phyloP scores from a whole-genome alignment of 2,888 invertebrate genomes.

The Cepaea hortensis region DNA sequence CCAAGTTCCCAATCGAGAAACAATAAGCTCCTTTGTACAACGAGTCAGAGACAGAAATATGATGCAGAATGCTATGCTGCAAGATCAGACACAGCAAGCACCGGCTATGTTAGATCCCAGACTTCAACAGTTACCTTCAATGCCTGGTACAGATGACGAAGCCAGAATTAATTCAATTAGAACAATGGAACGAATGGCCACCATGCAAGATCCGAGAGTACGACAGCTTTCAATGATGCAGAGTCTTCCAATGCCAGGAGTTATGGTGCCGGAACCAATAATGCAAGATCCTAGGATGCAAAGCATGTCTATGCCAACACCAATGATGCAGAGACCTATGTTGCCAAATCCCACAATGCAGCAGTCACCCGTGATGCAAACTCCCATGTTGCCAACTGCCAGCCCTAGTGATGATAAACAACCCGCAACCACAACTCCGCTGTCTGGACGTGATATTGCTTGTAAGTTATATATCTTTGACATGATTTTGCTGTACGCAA shows the following conservation, averaged over 20 bases:
- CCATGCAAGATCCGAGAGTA: conserved; percentile 13
- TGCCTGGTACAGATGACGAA: background rate
- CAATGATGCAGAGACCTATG: conserved; percentile 18
- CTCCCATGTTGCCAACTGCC: background rate
- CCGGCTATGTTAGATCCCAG: background rate
- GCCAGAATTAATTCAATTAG: background rate
- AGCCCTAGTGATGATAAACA: background rate
- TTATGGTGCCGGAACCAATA: conserved; percentile 2
- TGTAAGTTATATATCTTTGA: background rate
- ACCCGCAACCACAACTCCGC: background rate
- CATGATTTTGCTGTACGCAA: background rate
- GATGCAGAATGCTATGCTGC: background rate
- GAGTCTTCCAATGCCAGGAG: background rate
- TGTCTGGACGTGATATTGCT: background rate
- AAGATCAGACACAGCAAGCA: background rate
- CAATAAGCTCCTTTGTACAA: background rate
- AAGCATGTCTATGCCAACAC: background rate
- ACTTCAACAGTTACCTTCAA: background rate
- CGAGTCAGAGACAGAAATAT: background rate
- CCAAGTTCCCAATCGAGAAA: background rate
- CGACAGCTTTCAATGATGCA: background rate
- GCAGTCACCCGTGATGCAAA: background rate
- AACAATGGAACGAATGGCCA: background rate
- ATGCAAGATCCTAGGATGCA: conserved; percentile 33
- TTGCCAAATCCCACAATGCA: conserved; percentile 23